Evolutionary conservation across 1,140 invertebrate species (phyloP).

Genomic region (Drosophila triauraria): DNA sequence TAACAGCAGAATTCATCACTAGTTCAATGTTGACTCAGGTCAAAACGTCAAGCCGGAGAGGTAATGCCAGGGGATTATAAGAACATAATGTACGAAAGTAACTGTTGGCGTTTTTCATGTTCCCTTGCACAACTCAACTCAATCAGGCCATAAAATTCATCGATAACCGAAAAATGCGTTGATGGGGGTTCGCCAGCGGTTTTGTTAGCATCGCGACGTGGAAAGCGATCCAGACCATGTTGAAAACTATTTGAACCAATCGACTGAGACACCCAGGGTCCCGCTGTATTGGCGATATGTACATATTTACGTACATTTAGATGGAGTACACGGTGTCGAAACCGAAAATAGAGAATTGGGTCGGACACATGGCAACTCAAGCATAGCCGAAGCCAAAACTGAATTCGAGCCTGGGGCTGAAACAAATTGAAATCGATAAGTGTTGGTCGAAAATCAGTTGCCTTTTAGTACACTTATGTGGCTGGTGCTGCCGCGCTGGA

Average conservation of each 20-base stretch:
- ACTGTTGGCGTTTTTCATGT: slow-evolving; percentile 54
- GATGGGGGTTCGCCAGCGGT: slow-evolving; percentile 6
- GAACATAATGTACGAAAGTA: slow-evolving; percentile 39
- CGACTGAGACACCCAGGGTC: slow-evolving; percentile 30
- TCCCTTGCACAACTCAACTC: slow-evolving; percentile 58
- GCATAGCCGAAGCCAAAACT: slow-evolving; percentile 37
- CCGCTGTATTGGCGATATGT: slow-evolving; percentile 28
- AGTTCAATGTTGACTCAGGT: slow-evolving; percentile 76
- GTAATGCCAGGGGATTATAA: neutral
- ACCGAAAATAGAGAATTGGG: slow-evolving; percentile 23
- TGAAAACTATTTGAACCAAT: slow-evolving; percentile 54
- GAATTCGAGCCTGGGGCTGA: slow-evolving; percentile 22
- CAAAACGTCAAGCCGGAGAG: slow-evolving; percentile 24
- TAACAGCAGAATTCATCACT: slow-evolving; percentile 46
- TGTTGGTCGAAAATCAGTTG: slow-evolving; percentile 57
- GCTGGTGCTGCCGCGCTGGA: slow-evolving; percentile 35
- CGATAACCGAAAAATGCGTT: neutral
- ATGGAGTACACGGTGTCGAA: neutral
- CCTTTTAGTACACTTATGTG: slow-evolving; percentile 34
- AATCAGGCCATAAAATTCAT: slow-evolving; percentile 74
- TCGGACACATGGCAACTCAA: slow-evolving; percentile 37
- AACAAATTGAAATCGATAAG: slow-evolving; percentile 46
- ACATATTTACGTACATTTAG: neutral
- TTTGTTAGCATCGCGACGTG: slow-evolving; percentile 4
- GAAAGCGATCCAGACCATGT: slow-evolving; percentile 54